Evolutionary conservation across 2,888 invertebrate species (phyloP).

Genomic region (Hesperia comma): DNA sequence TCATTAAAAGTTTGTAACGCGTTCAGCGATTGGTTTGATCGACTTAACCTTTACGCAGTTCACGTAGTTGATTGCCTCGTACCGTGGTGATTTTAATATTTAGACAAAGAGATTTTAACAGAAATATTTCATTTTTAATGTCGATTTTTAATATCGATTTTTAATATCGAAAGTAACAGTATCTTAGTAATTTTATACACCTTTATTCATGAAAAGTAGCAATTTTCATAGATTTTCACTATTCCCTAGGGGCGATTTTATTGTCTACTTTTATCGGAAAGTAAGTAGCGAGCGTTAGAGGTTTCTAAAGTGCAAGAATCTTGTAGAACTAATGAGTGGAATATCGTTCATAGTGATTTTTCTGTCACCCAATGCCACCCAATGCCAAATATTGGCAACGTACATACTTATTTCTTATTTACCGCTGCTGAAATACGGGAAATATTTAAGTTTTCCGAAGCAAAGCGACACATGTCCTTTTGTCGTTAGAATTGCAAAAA

Average conservation of each 20-base stretch:
- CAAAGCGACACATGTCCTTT: too few species aligned
- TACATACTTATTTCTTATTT: too few species aligned
- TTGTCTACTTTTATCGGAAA: slow-evolving; percentile 20
- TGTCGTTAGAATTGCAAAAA: too few species aligned
- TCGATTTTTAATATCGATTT: too few species aligned
- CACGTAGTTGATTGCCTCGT: neutral
- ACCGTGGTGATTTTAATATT: neutral
- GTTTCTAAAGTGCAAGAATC: neutral
- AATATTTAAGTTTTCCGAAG: too few species aligned
- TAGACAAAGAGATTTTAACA: too few species aligned
- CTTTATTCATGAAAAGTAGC: slow-evolving; percentile 10
- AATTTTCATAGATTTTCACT: slow-evolving; percentile 18
- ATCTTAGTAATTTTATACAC: neutral
- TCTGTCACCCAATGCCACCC: too few species aligned
- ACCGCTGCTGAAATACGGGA: too few species aligned
- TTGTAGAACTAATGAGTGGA: neutral
- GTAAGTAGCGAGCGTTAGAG: neutral
- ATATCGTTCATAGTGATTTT: neutral
- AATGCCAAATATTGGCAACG: too few species aligned
- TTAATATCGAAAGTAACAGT: too few species aligned
- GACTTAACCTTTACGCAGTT: slow-evolving; percentile 3
- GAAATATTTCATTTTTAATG: too few species aligned
- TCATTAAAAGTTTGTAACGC: slow-evolving; percentile 39
- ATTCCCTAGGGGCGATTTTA: slow-evolving; percentile 10
- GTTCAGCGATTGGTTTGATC: slow-evolving; percentile 10